These are phyloP conservation scores for Poecilobothrus nobilitatus DNA, from an alignment of 2,888 invertebrate species.

Conservation along the genomic window DNA sequence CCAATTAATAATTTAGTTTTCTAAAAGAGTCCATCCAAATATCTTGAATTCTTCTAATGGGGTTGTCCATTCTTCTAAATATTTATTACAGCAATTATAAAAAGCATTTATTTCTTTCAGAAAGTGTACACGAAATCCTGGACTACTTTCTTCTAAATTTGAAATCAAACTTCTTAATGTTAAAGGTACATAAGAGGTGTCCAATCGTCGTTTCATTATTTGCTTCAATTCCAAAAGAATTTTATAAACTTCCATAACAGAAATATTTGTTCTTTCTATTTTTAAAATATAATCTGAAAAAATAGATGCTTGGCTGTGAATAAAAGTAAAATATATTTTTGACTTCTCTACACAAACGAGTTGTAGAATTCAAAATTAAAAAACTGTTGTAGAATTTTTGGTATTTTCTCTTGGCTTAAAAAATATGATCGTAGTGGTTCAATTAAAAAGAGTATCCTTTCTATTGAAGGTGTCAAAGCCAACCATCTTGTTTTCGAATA, in stretches of 20 bases:
- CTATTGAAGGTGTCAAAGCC: no score
- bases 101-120: conserved; percentile 2
- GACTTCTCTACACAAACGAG: not conserved
- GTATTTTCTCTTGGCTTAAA: no score
- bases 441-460: no score
- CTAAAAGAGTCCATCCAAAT: conserved; percentile 8
- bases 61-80: conserved; percentile 8
- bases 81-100: conserved; percentile 9
- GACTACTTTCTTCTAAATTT: conserved; percentile 8
- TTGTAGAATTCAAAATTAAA: no score
- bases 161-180: conserved; percentile 5
- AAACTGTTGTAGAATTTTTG: no score
- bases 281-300: conserved; percentile 8
- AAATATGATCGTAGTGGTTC: no score
- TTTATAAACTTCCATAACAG: conserved; percentile 4
- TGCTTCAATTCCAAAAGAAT: conserved; percentile 5
- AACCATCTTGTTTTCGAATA: no score
- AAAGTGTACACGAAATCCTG: conserved; percentile 5
- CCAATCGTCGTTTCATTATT: conserved; percentile 8
- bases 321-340: conserved; percentile 8
- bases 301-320: conserved; percentile 8
- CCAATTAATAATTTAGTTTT: conserved; percentile 7
- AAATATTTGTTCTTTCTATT: conserved; percentile 9
- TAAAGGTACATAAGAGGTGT: conserved; percentile 7
- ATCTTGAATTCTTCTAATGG: conserved; percentile 8